phyloP scores from a whole-genome alignment of 2,797 vertebrate genomes.

The Amblyopsis hoosieri region DNA sequence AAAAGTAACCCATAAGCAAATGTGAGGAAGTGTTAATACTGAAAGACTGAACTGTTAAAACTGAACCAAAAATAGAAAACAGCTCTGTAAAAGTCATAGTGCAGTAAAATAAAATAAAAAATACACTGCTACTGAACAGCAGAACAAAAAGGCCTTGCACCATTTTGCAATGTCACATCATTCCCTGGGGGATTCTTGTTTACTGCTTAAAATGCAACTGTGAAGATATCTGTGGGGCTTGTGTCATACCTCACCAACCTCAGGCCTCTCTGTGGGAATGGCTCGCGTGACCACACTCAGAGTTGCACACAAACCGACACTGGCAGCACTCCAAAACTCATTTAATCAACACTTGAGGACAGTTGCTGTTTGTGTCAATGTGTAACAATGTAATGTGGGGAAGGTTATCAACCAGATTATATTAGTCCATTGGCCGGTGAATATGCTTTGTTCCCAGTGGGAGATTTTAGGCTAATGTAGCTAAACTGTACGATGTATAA shows the following conservation, averaged over 20 bases:
- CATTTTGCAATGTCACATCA: slow-evolving; percentile 62
- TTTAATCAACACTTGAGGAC: slow-evolving; percentile 44
- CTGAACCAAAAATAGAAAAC: slow-evolving; percentile 38
- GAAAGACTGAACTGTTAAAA: slow-evolving; percentile 5
- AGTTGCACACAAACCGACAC: neutral
- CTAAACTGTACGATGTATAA: slow-evolving; percentile 64
- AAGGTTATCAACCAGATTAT: slow-evolving; percentile 70
- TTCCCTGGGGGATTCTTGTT: slow-evolving; percentile 49
- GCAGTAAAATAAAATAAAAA: slow-evolving; percentile 26
- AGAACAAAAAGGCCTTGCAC: slow-evolving; percentile 35
- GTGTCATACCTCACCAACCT: slow-evolving; percentile 27
- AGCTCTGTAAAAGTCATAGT: slow-evolving; percentile 35
- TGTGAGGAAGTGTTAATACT: slow-evolving; percentile 33
- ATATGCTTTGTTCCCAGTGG: slow-evolving; percentile 68
- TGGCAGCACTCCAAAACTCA: slow-evolving; percentile 20
- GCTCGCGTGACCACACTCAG: slow-evolving; percentile 13
- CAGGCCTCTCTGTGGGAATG: slow-evolving; percentile 22
- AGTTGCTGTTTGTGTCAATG: slow-evolving; percentile 47
- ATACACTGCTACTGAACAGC: slow-evolving; percentile 28
- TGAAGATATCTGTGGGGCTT: slow-evolving; percentile 37
- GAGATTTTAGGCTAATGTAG: slow-evolving; percentile 61
- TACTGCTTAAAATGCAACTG: slow-evolving; percentile 51
- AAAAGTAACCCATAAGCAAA: slow-evolving; percentile 23
- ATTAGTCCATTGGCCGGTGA: slow-evolving; percentile 55
- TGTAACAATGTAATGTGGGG: slow-evolving; percentile 62